Evolutionary conservation across 2,888 invertebrate genomes (phyloP).

Genomic region (Ectropis crepuscularia): DNA sequence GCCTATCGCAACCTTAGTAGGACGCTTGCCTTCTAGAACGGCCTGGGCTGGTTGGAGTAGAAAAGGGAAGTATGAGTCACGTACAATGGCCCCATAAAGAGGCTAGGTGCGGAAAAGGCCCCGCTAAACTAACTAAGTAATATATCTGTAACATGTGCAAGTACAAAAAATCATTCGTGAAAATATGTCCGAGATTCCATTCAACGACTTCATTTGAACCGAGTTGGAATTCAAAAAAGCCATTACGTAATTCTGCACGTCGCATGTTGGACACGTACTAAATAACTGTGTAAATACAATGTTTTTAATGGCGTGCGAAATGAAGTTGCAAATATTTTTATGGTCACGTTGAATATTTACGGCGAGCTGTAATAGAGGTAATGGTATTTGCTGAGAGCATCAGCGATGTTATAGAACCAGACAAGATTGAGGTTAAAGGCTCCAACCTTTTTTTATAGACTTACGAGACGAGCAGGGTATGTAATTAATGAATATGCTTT

Average conservation of each 20-base stretch:
- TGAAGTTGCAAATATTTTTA: slow-evolving; percentile 52
- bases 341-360: slow-evolving; percentile 35
- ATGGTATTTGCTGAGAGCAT: slow-evolving; percentile 18
- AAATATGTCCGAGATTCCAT: slow-evolving; percentile 51
- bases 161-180: slow-evolving; percentile 43
- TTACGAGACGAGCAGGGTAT: no score
- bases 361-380: slow-evolving; percentile 25
- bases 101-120: no score
- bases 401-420: slow-evolving; percentile 1
- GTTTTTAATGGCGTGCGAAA: slow-evolving; percentile 54
- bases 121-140: no score
- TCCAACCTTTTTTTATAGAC: no score
- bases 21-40: no score
- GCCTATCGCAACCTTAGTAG: no score
- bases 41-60: no score
- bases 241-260: slow-evolving; percentile 48
- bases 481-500: no score
- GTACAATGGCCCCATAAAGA: no score
- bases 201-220: slow-evolving; percentile 60
- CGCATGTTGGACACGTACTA: slow-evolving; percentile 54
- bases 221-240: slow-evolving; percentile 52
- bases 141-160: neutral
- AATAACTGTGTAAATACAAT: slow-evolving; percentile 52
- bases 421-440: neutral
- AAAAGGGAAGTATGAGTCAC: no score